Evolutionary conservation across 2,888 invertebrate species (phyloP).

Genomic region (Cataglyphis albicans): DNA sequence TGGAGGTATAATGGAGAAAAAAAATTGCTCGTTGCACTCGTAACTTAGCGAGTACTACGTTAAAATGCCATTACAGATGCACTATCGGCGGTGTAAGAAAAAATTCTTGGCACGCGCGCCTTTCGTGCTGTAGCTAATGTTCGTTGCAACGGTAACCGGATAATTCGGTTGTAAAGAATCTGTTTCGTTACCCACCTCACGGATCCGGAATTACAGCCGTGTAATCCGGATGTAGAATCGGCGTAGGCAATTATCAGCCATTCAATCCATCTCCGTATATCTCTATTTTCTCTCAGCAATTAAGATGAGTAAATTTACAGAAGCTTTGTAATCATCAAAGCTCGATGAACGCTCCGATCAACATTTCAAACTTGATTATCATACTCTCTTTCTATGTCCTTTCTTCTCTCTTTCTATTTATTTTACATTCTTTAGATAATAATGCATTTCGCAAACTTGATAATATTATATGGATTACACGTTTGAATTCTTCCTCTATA

Average conservation of each 20-base stretch:
- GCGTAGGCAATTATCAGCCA: constrained; percentile 38
- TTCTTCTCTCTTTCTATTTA: neutral
- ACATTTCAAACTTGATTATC: neutral
- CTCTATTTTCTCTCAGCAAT: constrained; percentile 22
- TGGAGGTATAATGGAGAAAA: neutral
- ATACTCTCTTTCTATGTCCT: neutral
- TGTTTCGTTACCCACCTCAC: constrained; percentile 31
- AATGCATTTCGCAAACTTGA: neutral
- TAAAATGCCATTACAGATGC: constrained; percentile 27
- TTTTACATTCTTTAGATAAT: neutral
- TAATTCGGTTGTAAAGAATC: constrained; percentile 38
- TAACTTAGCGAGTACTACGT: constrained; percentile 37
- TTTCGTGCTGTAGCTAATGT: constrained; percentile 25
- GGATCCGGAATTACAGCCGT: constrained; percentile 11
- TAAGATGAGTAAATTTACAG: constrained; percentile 26
- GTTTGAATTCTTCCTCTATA: neutral
- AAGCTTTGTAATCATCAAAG: neutral
- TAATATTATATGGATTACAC: neutral
- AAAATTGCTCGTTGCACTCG: constrained; percentile 28
- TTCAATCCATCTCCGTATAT: constrained; percentile 24
- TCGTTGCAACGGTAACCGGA: constrained; percentile 32
- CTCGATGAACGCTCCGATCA: neutral
- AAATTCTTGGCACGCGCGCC: constrained; percentile 55
- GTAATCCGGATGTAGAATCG: constrained; percentile 23
- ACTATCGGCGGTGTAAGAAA: constrained; percentile 10